phyloP scores from a whole-genome alignment of 2,888 invertebrate species.

The Lobophora halterata region DNA sequence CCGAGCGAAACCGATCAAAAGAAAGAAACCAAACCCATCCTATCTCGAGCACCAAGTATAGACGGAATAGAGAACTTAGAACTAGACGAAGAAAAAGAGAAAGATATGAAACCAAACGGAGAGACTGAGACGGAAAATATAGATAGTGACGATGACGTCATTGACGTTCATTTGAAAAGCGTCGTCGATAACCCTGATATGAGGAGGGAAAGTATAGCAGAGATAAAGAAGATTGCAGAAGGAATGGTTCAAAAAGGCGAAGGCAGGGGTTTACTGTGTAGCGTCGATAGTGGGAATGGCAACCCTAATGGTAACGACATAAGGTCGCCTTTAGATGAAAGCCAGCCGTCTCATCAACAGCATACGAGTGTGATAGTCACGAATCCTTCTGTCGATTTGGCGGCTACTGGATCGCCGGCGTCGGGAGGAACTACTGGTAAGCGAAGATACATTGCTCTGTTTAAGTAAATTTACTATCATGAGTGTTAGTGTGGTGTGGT shows the following conservation, averaged over 20 bases:
- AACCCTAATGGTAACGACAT: slow-evolving; percentile 63
- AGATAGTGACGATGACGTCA: slow-evolving; percentile 75
- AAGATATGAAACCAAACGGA: slow-evolving; percentile 67
- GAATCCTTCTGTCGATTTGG: slow-evolving; percentile 85
- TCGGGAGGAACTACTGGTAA: slow-evolving; percentile 70
- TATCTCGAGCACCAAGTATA: slow-evolving; percentile 74
- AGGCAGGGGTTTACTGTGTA: slow-evolving; percentile 66
- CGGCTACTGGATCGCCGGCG: slow-evolving; percentile 67
- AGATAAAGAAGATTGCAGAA: slow-evolving; percentile 72
- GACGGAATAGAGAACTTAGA: slow-evolving; percentile 73
- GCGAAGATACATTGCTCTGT: slow-evolving; percentile 8
- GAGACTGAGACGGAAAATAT: slow-evolving; percentile 79
- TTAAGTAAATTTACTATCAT: slow-evolving; percentile 3
- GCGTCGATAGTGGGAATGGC: slow-evolving; percentile 68
- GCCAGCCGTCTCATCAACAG: slow-evolving; percentile 55
- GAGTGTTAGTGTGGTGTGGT: no score
- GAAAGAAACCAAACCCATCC: slow-evolving; percentile 58
- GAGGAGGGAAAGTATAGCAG: slow-evolving; percentile 73
- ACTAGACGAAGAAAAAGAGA: slow-evolving; percentile 63
- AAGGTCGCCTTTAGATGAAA: slow-evolving; percentile 60
- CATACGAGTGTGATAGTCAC: slow-evolving; percentile 86
- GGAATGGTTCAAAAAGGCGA: slow-evolving; percentile 76
- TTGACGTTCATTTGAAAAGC: slow-evolving; percentile 65
- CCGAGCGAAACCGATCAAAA: slow-evolving; percentile 72
- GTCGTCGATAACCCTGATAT: slow-evolving; percentile 71